A percentile compares a stretch with the other conserved stretches of the same genome.
phyloP scores from a whole-genome alignment of 2,888 invertebrate genomes.

The Phasia obesa region DNA sequence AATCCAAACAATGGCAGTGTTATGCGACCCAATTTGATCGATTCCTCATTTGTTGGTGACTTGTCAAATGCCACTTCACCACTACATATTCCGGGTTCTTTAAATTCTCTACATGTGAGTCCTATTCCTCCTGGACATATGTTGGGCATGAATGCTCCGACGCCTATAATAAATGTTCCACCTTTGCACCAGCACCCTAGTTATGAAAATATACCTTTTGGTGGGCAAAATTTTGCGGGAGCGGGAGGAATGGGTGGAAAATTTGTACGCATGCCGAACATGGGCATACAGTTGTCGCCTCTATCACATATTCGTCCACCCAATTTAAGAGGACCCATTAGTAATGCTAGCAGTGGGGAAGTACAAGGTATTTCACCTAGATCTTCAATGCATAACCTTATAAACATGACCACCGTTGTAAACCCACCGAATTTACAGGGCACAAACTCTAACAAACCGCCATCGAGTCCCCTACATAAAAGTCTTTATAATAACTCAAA shows the following conservation, averaged over 20 bases:
- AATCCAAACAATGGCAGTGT: constrained; percentile 36
- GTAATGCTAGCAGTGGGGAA: constrained; percentile 46
- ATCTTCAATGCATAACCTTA: constrained; percentile 64
- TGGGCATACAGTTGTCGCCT: constrained; percentile 44
- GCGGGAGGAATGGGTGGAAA: constrained; percentile 41
- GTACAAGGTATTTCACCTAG: constrained; percentile 61
- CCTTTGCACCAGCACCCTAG: constrained; percentile 51
- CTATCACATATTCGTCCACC: constrained; percentile 47
- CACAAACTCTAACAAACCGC: constrained; percentile 63
- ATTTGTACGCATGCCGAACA: constrained; percentile 59
- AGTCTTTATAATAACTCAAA: constrained; percentile 56
- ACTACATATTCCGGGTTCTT: constrained; percentile 54
- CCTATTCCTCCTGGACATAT: constrained; percentile 56
- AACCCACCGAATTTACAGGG: constrained; percentile 70
- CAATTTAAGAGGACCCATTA: constrained; percentile 62
- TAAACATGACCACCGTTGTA: constrained; percentile 68
- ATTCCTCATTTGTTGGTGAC: constrained; percentile 48
- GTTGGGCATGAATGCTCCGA: constrained; percentile 47
- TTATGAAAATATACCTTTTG: constrained; percentile 54
- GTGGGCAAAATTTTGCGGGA: constrained; percentile 43
- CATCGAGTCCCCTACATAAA: constrained; percentile 63
- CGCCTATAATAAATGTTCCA: constrained; percentile 55
- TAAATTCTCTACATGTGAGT: constrained; percentile 54
- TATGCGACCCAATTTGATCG: constrained; percentile 58
- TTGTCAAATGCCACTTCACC: constrained; percentile 60